A percentile compares a stretch with the other conserved stretches of the same genome.
These are phyloP conservation scores for Onychostruthus taczanowskii DNA, from an alignment of 2,113 vertebrate genomes.

Conservation along the genomic window DNA sequence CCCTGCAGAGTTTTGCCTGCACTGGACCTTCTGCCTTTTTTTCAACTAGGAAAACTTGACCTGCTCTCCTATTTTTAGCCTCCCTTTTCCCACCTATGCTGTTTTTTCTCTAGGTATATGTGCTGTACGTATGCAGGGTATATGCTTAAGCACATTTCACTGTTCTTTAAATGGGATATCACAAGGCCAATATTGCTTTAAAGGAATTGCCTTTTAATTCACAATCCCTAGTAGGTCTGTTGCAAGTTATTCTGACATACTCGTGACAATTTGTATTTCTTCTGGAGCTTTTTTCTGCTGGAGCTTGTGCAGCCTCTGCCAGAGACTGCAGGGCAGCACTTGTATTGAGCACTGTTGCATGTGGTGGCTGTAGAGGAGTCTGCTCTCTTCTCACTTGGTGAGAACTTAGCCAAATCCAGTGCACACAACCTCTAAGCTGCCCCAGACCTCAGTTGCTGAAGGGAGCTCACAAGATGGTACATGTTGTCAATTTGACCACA, in stretches of 20 bases:
- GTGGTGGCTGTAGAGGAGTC: neutral
- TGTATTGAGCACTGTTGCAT: neutral
- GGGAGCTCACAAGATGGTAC: neutral
- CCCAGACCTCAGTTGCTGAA: neutral
- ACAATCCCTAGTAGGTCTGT: fast-evolving
- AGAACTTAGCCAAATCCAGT: neutral
- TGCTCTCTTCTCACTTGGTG: neutral
- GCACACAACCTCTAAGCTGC: fast-evolving
- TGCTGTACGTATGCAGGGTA: too few relatives aligned
- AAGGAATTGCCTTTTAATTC: neutral
- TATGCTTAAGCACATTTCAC: neutral
- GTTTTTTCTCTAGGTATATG: neutral
- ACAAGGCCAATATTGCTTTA: neutral
- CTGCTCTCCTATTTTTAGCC: neutral
- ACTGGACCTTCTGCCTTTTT: neutral
- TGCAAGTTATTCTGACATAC: neutral
- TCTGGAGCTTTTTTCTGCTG: neutral
- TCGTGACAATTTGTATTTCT: neutral
- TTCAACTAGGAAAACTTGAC: neutral
- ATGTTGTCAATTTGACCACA: neutral
- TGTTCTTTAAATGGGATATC: neutral
- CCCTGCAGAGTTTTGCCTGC: neutral
- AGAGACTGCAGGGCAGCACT: neutral
- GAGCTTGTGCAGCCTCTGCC: neutral
- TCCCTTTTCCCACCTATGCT: neutral